Conservation (phyloP, 1,140 invertebrate species). For the Mizuhopecten yessoensis region DNA sequence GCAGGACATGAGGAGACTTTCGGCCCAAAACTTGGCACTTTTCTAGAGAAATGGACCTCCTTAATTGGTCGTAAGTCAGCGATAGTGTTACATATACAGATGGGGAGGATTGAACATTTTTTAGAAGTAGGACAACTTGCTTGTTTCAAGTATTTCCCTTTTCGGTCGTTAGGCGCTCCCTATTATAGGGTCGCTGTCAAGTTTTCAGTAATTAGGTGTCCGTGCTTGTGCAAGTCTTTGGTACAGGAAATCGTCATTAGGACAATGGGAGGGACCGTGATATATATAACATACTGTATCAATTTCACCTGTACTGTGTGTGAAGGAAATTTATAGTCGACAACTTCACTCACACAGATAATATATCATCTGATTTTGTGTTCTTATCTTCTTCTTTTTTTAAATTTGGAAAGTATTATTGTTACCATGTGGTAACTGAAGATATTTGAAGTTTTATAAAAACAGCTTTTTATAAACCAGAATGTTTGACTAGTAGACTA, state of each 20-base stretch:
- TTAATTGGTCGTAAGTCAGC: slow-evolving; percentile 23
- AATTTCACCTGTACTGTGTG: neutral
- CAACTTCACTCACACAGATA: neutral
- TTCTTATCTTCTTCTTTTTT: neutral
- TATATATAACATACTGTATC: neutral
- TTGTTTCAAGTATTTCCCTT: slow-evolving; percentile 33
- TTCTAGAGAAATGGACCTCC: neutral
- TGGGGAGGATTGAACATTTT: neutral
- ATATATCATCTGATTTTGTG: neutral
- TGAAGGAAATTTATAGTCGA: neutral
- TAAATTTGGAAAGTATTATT: neutral
- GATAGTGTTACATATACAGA: neutral
- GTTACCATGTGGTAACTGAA: no score
- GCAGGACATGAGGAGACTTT: neutral
- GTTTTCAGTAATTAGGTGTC: neutral
- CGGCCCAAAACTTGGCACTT: neutral
- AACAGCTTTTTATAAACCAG: no score
- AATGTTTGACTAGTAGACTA: no score
- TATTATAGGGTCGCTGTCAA: slow-evolving; percentile 13
- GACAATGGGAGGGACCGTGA: neutral
- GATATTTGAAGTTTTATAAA: no score
- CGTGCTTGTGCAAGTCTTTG: neutral
- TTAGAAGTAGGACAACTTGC: slow-evolving; percentile 17
- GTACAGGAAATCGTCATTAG: slow-evolving; percentile 3
- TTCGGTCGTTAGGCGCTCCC: slow-evolving; percentile 23